These are phyloP conservation scores for Medauroidea extradentata DNA, from an alignment of 1,140 invertebrate species.

Conservation along the genomic window DNA sequence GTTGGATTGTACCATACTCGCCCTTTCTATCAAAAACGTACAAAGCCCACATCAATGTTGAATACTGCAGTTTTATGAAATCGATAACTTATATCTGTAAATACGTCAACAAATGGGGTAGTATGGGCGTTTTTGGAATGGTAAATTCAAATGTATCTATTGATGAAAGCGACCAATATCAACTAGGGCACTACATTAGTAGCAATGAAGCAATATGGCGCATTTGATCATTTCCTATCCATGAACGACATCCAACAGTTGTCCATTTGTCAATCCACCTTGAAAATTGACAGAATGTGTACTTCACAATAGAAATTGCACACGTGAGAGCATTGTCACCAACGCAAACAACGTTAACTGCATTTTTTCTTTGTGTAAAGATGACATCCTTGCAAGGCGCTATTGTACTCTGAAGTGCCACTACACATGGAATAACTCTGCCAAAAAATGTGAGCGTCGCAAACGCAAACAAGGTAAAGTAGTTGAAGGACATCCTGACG, in stretches of 20 bases:
- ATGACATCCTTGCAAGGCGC: conserved; percentile 33
- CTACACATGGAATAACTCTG: conserved; percentile 37
- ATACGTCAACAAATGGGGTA: conserved; percentile 34
- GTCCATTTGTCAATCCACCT: conserved; percentile 27
- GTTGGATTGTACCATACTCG: conserved; percentile 39
- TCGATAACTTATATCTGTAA: conserved; percentile 33
- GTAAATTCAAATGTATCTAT: conserved; percentile 12
- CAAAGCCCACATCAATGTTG: conserved; percentile 21
- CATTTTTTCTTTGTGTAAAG: conserved; percentile 32
- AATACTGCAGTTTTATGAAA: conserved; percentile 30
- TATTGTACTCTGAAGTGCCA: conserved; percentile 40
- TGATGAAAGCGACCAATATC: conserved; percentile 34
- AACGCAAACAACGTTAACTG: conserved; percentile 31
- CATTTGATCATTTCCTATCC: conserved; percentile 2
- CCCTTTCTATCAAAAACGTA: conserved; percentile 27
- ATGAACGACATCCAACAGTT: conserved; percentile 11
- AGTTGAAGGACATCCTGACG: conserved; percentile 27
- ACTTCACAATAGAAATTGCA: conserved; percentile 32
- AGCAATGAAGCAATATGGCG: conserved; percentile 43
- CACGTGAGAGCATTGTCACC: conserved; percentile 7
- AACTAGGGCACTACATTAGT: conserved; percentile 41
- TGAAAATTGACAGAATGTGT: conserved; percentile 30
- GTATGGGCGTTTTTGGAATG: conserved; percentile 27
- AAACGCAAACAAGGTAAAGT: conserved; percentile 21
- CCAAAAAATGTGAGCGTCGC: conserved; percentile 23